A percentile compares a stretch with the other conserved stretches of the same genome.
Conservation (phyloP, 2,113 vertebrate genomes). For the Notechis scutatus region DNA sequence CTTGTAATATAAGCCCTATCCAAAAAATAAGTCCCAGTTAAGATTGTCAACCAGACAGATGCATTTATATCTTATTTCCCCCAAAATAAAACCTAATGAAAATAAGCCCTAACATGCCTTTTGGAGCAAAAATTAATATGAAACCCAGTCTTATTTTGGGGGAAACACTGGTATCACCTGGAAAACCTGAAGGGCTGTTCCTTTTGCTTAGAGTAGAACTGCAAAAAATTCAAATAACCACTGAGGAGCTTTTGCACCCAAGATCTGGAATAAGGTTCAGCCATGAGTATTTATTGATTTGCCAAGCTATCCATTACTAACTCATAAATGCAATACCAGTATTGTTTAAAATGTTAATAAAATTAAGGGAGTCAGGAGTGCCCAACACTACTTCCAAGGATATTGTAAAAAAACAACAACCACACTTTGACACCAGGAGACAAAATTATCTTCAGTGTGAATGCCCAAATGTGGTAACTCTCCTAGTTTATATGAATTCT, state of each 20-base stretch:
- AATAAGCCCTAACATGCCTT: no score
- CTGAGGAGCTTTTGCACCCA: not conserved
- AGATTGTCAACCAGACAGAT: no score
- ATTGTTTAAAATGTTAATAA: not conserved
- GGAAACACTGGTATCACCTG: not conserved
- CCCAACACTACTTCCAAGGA: not conserved
- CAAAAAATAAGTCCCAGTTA: no score
- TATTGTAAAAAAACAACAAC: not conserved
- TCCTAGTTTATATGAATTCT: not conserved
- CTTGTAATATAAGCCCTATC: no score
- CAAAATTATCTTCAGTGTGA: not conserved
- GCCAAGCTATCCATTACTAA: not conserved
- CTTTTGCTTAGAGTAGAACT: not conserved
- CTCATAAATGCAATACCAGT: not conserved
- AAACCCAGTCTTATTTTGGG: no score
- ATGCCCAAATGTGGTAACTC: not conserved
- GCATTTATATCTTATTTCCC: no score
- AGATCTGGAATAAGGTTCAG: not conserved
- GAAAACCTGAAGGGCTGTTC: not conserved
- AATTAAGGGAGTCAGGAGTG: not conserved
- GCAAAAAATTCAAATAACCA: not conserved
- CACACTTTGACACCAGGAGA: not conserved
- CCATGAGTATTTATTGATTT: not conserved
- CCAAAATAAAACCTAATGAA: no score
- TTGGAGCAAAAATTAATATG: no score